Base-by-base conservation (phyloP, 2,113 vertebrate species). In the Gymnogyps californianus region DNA sequence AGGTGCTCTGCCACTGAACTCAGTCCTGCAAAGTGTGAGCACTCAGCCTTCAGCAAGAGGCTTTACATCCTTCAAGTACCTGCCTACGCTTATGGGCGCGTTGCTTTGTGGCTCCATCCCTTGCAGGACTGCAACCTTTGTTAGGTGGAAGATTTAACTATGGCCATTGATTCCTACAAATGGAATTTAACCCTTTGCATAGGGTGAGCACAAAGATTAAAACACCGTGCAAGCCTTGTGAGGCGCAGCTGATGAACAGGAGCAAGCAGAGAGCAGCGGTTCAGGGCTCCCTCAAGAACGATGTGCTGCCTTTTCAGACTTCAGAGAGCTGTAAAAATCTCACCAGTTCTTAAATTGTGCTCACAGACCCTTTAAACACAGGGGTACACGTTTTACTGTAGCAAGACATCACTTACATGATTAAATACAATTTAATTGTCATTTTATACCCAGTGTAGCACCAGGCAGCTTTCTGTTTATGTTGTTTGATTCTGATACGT, bases 11-110 rank as follows among this genome's bases (percentile, higher is more conserved):
- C 44, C 15, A 3, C 65, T 7, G 10, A 49, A 3, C 52, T 57
- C 36, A 6, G 1, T 40, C 42, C 64, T 31, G 51, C 38, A 5
- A 32, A 42, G 71, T 1, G 29, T 8, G 17, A 44, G 47, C 15
- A 1, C 14, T 26, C 47, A 34, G 3, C 47, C 54, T 18, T 34
- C 74, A 34, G 36, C 55, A 7, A 34, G 78, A 25, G 36, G 25
- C 4, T 84, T 54, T 20, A 1, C n/a, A 15, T 42, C 62, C 62
- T 8, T 13, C 6, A 5, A 19, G 69, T 6, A 6, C 34, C 26
- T 16, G 25, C 51, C 51, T 8, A 42, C 9, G 1, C 34, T 18
- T 5, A 11, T 3, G 14, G 52, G 25, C 9, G 2, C 7, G 1
- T 34, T 8, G 24, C 58, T 51, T 28, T 16, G 32, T 22, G 58